These are phyloP conservation scores for Sinocyclocheilus anophthalmus DNA, from an alignment of 2,113 vertebrate genomes.

Conservation along the genomic window DNA sequence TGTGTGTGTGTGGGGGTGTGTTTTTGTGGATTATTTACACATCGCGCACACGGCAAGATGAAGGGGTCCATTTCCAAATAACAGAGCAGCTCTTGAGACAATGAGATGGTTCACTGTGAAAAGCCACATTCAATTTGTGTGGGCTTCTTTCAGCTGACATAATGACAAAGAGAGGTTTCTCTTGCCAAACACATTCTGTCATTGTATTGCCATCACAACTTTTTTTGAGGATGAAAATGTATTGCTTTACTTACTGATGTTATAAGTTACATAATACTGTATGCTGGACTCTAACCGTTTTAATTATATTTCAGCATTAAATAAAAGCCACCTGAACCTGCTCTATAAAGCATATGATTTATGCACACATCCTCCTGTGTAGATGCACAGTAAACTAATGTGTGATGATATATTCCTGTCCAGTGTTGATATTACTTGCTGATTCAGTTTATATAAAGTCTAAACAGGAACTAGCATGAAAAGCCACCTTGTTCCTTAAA, in stretches of 20 bases:
- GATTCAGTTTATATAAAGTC: slow-evolving; percentile 51
- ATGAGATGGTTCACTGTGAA: slow-evolving; percentile 16
- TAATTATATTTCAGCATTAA: background rate
- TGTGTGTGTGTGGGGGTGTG: too few species aligned
- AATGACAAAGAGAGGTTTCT: slow-evolving; percentile 14
- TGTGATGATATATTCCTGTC: slow-evolving; percentile 53
- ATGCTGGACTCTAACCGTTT: background rate
- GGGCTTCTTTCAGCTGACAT: background rate
- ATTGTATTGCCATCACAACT: background rate
- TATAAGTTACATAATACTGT: background rate
- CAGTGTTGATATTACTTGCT: slow-evolving; percentile 53
- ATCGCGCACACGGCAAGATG: background rate
- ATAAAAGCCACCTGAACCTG: background rate
- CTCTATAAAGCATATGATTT: background rate
- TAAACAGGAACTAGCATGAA: slow-evolving; percentile 65
- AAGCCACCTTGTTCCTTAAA: slow-evolving; percentile 47
- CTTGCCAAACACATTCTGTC: background rate
- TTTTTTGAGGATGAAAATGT: background rate
- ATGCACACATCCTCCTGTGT: background rate
- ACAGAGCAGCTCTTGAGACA: slow-evolving; percentile 31
- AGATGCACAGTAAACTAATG: slow-evolving; percentile 46
- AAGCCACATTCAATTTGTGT: slow-evolving; percentile 7
- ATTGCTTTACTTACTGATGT: background rate
- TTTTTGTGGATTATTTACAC: background rate
- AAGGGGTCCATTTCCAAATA: slow-evolving; percentile 35